Evolutionary conservation across 2,888 invertebrate genomes (phyloP).

Genomic region (Caenorhabditis angaria): DNA sequence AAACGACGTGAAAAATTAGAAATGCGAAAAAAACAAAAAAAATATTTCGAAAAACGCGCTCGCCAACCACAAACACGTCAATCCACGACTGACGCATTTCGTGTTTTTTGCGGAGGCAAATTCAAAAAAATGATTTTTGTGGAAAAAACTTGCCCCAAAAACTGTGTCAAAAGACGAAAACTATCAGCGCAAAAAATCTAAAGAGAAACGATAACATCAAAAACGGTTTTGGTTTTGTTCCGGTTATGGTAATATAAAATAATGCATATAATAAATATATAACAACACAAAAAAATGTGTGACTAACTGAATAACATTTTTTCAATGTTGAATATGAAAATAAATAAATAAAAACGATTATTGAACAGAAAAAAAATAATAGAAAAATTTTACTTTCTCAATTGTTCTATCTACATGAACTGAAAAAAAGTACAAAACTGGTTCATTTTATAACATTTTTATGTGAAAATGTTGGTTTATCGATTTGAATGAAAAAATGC

Average conservation of each 20-base stretch:
- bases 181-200: conserved; percentile 4
- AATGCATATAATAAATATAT: neutral
- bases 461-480: neutral
- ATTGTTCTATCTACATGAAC: too few species aligned
- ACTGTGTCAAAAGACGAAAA: neutral
- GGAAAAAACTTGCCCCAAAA: too few species aligned
- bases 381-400: too few species aligned
- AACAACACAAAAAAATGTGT: conserved; percentile 23
- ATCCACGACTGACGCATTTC: too few species aligned
- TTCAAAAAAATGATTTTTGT: too few species aligned
- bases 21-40: too few species aligned
- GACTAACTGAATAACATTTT: too few species aligned
- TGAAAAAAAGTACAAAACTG: conserved; percentile 1
- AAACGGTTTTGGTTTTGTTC: conserved; percentile 1
- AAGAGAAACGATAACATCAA: neutral
- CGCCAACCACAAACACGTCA: too few species aligned
- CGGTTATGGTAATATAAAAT: conserved; percentile 1
- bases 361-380: neutral
- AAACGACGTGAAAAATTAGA: too few species aligned
- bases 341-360: neutral
- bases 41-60: too few species aligned
- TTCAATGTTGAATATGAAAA: neutral
- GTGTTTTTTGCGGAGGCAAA: too few species aligned
- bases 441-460: neutral
- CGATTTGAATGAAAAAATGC: neutral